These are phyloP conservation scores for Syngnathus typhle DNA, from an alignment of 2,113 vertebrate genomes.

Conservation along the genomic window DNA sequence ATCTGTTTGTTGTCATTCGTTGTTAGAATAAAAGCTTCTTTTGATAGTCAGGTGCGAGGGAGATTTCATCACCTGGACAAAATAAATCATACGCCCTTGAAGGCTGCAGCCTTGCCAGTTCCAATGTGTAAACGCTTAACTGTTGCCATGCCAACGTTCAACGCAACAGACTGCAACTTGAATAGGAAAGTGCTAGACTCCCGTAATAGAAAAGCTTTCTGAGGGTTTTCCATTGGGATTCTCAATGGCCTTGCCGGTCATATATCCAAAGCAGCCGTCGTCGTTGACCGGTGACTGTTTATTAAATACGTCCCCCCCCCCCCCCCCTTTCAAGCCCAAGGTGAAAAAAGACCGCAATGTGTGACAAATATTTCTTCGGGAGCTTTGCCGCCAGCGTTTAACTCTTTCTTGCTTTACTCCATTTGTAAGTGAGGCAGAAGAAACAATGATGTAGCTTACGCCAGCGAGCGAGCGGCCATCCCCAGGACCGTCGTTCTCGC, in stretches of 20 bases:
- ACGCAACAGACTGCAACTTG: background rate
- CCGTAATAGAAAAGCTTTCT: conserved; percentile 1
- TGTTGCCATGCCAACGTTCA: conserved; percentile 9
- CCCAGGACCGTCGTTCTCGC: conserved; percentile 14
- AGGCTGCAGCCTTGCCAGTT: background rate
- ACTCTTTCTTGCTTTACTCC: conserved; percentile 16
- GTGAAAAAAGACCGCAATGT: conserved; percentile 15
- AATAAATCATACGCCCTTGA: background rate
- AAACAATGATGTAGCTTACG: conserved; percentile 1
- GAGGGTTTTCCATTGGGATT: background rate
- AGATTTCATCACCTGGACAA: background rate
- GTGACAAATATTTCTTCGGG: conserved; percentile 14
- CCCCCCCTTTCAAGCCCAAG: conserved; percentile 19
- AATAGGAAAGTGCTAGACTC: background rate
- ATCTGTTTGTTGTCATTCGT: background rate
- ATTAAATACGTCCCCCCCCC: conserved; percentile 21
- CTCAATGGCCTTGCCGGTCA: background rate
- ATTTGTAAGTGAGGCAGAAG: too few species aligned
- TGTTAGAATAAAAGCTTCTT: background rate
- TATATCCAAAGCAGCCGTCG: background rate
- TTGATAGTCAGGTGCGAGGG: background rate
- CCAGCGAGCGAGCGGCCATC: background rate
- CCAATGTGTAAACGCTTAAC: conserved; percentile 3
- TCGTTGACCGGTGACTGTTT: conserved; percentile 29
- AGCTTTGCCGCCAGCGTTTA: conserved; percentile 24